Conservation (phyloP, 2,888 invertebrate genomes). For the Stratiomys singularior region DNA sequence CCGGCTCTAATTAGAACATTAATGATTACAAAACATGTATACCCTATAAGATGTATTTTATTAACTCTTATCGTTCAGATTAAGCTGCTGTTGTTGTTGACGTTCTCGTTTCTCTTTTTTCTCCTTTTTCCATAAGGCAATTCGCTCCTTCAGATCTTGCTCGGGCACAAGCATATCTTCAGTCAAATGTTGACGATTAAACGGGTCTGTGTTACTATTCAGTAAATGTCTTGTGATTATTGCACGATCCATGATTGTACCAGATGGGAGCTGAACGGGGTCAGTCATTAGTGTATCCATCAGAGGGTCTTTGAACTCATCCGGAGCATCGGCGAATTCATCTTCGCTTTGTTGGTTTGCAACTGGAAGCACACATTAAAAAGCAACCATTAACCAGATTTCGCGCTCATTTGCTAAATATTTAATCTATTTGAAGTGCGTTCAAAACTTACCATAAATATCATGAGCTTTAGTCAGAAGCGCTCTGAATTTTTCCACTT, state of each 20-base stretch:
- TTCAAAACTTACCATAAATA: conserved; percentile 70
- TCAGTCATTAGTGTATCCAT: conserved; percentile 98
- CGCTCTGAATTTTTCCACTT: conserved; percentile 86
- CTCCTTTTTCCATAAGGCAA: conserved; percentile 86
- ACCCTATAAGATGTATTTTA: background rate
- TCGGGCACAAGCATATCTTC: conserved; percentile 94
- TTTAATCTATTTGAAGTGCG: background rate
- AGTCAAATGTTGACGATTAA: conserved; percentile 93
- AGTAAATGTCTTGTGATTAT: conserved; percentile 93
- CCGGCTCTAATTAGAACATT: background rate
- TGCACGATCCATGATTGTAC: conserved; percentile 92
- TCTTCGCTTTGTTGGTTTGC: conserved; percentile 89
- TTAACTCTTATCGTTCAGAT: conserved; percentile 59
- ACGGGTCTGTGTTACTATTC: conserved; percentile 97
- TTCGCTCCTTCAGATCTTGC: conserved; percentile 85
- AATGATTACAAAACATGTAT: background rate
- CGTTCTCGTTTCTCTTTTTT: conserved; percentile 67
- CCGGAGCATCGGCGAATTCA: conserved; percentile 95
- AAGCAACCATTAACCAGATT: conserved; percentile 9
- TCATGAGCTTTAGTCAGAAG: conserved; percentile 82
- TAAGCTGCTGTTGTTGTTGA: conserved; percentile 56
- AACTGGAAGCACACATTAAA: conserved; percentile 61
- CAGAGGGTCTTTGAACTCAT: conserved; percentile 94
- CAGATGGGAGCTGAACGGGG: conserved; percentile 92
- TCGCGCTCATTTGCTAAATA: too few species aligned